Evolutionary conservation across 2,797 vertebrate species (phyloP), one percentile per base, ranked within the genome.

Genomic region (Rhabdomys pumilio): DNA sequence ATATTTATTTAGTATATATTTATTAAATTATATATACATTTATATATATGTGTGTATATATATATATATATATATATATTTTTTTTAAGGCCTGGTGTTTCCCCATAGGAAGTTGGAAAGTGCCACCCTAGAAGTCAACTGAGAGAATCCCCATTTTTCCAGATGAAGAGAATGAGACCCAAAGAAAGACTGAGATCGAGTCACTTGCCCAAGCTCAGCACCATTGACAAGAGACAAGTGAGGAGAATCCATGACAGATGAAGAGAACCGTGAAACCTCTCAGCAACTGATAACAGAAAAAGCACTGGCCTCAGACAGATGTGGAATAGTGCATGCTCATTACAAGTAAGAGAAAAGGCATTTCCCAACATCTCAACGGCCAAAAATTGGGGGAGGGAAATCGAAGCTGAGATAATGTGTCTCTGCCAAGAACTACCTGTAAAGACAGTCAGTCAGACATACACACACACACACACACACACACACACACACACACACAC

Each of bases 161-260:
- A 96, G 91, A 90, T 81, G 24, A 80, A 85, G 79, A 95, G 59
- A 96, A 73, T 67, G 87, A 97, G 81, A 53, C 22, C 57, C 76
- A 80, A 53, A 89, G 85, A 89, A 8, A 90, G 61, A 91, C 47
- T 26, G 63, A 90, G 67, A 91, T 53, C 29, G 63, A 90, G 59
- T 94, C 93, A 82, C 22, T 88, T 67, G 20, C 73, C 55, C 83
- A 91, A 85, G 87, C 84, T 93, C 92, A 91, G 14, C 63, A 94
- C 15, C 80, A 41, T 14, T 55, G 69, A 61, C n/a, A 87, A 81
- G 67, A 85, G 41, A 55, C 31, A 65, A 72, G 90, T 86, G 63
- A 87, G 75, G 55, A 83, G 93, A 93, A 72, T 53, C 13, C 44
- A 20, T n/a, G 76, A 81, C 90, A 96, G 61, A 85, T 38, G 38